Evolutionary conservation across 2,888 invertebrate species (phyloP), one percentile per base, ranked within the genome.

Genomic region (Lepidocyrtinus sp.): DNA sequence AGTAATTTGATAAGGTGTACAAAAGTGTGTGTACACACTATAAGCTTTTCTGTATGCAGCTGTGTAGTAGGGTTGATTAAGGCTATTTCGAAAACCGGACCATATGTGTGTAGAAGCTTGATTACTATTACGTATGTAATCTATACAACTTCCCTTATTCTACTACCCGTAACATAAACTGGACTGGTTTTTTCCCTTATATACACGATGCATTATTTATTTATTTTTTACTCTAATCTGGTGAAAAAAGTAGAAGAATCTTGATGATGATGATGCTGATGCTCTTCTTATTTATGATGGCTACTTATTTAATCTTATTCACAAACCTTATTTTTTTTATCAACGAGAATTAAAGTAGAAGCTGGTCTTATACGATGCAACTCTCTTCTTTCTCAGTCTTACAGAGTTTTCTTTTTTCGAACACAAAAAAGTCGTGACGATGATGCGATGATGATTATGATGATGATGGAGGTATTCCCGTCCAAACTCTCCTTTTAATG

Each of bases 351-450:
- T n/a, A n/a, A n/a, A n/a, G n/a, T n/a, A n/a, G n/a, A n/a, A n/a
- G n/a, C n/a, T n/a, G n/a, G n/a, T n/a, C n/a, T n/a, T n/a, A n/a
- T n/a, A n/a, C n/a, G n/a, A n/a, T n/a, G n/a, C n/a, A n/a, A n/a
- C n/a, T n/a, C 50, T 50, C 17, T 12, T 50, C 50, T n/a, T n/a
- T n/a, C n/a, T n/a, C n/a, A 12, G 50, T 50, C 50, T 50, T 50
- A 17, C 2, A 36, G 63, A 59, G 59, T 36, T 9, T 68, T 61
- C 68, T 68, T 64, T 19, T 68, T 70, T 22, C 15, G 5, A n/a
- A 3, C 27, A 79, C 59, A 79, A 71, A 75, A 69, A 75, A 80
- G 82, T 83, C 83, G 83, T 83, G 83, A 83, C 83, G 81, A 81
- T 50, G 50, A 50, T 15, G 1, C 17, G 81, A 82, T 83, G 83